Base-by-base conservation (phyloP, 2,113 vertebrate genomes). In the Microcebus ravelobensis region DNA sequence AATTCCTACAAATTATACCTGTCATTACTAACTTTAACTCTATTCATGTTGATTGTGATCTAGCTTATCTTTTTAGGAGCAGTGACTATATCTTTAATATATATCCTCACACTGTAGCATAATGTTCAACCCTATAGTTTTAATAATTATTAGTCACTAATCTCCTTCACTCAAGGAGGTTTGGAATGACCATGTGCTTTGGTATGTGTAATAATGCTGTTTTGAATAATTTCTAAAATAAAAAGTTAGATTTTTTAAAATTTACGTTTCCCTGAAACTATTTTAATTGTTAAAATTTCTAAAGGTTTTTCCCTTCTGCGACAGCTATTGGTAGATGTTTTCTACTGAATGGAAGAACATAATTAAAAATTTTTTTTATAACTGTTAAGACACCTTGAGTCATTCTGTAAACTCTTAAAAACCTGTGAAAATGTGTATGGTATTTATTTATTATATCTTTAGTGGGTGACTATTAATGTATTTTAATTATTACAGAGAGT, bases 361-460 rank as follows among this genome's bases (percentile, higher is more conserved):
- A 21, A 82, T 71, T 85, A 34, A 77, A 86, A 82, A 48, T 94
- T 96, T 61, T 92, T 63, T 63, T 90, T 59, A 5, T 55, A 87
- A 55, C 13, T 95, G 13, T 84, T 84, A 96, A 79, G 39, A 86
- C 10, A 82, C 5, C 8, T 79, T 87, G 52, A 95, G 52, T 95
- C 34, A 65, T 84, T 92, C 42, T 92, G 21, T 45, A 84, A 59
- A 67, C 31, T 90, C 63, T 80, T 97, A 67, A 90, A 83, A 57
- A 25, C 17, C 36, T 84, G 34, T 87, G 50, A 81, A 81, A 91
- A 84, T 90, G 36, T 79, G 57, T 59, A 61, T 5, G 84, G 14
- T 83, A 71, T 71, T 92, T 83, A 71, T 71, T 91, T 82, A 70
- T 86, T 93, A 61, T 83, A 18, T 93, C 55, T 84, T 96, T 90